A percentile compares a stretch with the other conserved stretches of the same genome.
Evolutionary conservation across 2,888 invertebrate genomes (phyloP).

Genomic region (Buathra laborator): DNA sequence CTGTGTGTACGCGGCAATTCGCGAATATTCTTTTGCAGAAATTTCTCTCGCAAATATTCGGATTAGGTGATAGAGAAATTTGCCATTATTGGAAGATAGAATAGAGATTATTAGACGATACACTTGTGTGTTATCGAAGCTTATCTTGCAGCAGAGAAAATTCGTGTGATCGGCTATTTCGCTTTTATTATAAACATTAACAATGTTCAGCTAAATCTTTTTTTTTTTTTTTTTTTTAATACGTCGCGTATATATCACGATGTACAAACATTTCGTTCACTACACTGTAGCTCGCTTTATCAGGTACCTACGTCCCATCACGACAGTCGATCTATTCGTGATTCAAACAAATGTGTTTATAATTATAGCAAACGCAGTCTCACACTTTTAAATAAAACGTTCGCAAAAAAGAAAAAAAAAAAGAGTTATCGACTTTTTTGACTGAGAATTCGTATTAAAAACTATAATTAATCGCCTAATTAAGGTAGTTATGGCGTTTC

Average conservation of each 20-base stretch:
- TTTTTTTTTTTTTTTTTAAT: conserved; percentile 23
- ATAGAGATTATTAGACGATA: conserved; percentile 29
- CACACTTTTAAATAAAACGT: conserved; percentile 14
- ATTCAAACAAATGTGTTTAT: conserved; percentile 28
- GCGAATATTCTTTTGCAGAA: conserved; percentile 30
- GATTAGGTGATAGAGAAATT: conserved; percentile 35
- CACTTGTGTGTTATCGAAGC: conserved; percentile 8
- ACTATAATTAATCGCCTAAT: conserved; percentile 5
- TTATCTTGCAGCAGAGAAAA: conserved; percentile 34
- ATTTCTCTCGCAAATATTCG: conserved; percentile 30
- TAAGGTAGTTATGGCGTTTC: too few relatives aligned
- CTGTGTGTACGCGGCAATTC: conserved; percentile 3
- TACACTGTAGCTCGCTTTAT: conserved; percentile 59
- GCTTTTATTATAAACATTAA: conserved; percentile 19
- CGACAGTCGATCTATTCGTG: conserved; percentile 39
- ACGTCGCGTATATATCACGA: conserved; percentile 22
- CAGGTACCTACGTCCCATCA: conserved; percentile 68
- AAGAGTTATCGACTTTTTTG: conserved; percentile 1
- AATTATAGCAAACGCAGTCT: conserved; percentile 30
- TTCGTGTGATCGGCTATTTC: conserved; percentile 24
- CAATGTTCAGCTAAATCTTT: conserved; percentile 36
- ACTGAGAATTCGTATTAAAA: conserved; percentile 30
- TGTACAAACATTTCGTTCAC: conserved; percentile 38
- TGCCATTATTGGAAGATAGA: conserved; percentile 42
- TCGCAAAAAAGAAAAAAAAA: conserved; percentile 2